Conservation (phyloP, 2,797 vertebrate genomes). For the Gastrophryne carolinensis region DNA sequence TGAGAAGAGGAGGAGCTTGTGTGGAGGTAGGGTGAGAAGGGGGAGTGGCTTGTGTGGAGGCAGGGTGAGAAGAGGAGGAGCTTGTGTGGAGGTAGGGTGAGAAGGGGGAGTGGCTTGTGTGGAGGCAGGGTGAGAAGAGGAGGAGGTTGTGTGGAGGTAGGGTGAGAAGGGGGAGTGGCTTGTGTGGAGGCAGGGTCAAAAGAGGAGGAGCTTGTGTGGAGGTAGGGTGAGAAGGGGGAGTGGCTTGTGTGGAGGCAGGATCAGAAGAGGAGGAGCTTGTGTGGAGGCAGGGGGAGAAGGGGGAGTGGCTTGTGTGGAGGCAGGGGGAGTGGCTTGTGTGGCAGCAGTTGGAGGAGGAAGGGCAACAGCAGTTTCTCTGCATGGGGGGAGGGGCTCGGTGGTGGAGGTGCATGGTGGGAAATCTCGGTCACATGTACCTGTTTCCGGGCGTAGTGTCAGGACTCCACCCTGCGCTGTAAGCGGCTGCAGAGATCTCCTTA, state of each 20-base stretch:
- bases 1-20: background rate
- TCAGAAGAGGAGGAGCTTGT: too few species aligned
- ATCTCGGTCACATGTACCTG: background rate
- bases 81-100: background rate
- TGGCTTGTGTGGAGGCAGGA: too few species aligned
- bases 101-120: background rate
- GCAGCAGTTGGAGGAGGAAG: too few species aligned
- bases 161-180: background rate
- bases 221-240: too few species aligned
- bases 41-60: background rate
- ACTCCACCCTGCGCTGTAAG: constrained; percentile 71
- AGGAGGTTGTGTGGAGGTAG: background rate
- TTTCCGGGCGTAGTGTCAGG: constrained; percentile 58
- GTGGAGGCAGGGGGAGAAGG: too few species aligned
- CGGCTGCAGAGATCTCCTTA: constrained; percentile 76
- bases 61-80: background rate
- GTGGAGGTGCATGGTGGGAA: too few species aligned
- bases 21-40: background rate
- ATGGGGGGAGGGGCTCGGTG: too few species aligned
- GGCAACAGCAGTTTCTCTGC: too few species aligned
- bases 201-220: too few species aligned
- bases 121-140: background rate
- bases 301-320: too few species aligned
- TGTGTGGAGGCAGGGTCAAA: too few species aligned
- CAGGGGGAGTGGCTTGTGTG: too few species aligned